phyloP scores from a whole-genome alignment of 2,888 invertebrate genomes.

The Galeruca laticollis region DNA sequence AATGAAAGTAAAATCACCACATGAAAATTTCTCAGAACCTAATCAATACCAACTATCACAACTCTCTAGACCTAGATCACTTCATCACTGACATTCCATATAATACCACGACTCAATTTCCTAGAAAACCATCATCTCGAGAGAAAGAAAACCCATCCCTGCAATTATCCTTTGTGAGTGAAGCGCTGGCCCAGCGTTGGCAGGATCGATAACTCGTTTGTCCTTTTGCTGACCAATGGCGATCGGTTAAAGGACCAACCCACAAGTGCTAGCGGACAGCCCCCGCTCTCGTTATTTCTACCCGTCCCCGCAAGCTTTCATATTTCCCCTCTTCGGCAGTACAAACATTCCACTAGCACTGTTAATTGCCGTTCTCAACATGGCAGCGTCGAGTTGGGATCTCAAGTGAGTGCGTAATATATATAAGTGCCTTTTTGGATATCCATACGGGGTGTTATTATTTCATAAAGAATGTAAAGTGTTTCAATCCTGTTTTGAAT shows the following conservation, averaged over 20 bases:
- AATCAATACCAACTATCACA: slow-evolving; percentile 9
- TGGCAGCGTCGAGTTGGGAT: slow-evolving; percentile 37
- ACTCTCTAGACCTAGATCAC: slow-evolving; percentile 13
- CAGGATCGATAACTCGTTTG: slow-evolving; percentile 54
- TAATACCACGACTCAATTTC: slow-evolving; percentile 19
- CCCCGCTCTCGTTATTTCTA: slow-evolving; percentile 18
- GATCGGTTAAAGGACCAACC: slow-evolving; percentile 48
- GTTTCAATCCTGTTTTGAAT: neutral
- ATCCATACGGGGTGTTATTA: neutral
- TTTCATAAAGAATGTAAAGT: neutral
- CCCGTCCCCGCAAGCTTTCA: slow-evolving; percentile 22
- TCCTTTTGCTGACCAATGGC: slow-evolving; percentile 58
- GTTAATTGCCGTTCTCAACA: slow-evolving; percentile 44
- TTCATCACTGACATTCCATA: slow-evolving; percentile 17
- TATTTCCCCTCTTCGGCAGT: slow-evolving; percentile 19
- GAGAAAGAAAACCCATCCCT: slow-evolving; percentile 19
- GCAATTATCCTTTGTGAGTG: slow-evolving; percentile 19
- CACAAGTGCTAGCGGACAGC: slow-evolving; percentile 32
- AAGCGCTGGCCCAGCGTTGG: slow-evolving; percentile 10
- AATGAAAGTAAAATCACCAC: too few relatives aligned
- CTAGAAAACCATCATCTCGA: slow-evolving; percentile 15
- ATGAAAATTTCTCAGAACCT: neutral
- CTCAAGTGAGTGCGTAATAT: slow-evolving; percentile 20
- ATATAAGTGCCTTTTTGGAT: slow-evolving; percentile 11
- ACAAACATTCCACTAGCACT: slow-evolving; percentile 36